Percentiles rank a stretch among this genome's conserved stretches.
phyloP scores from a whole-genome alignment of 2,797 vertebrate species.

The Tinamus major region DNA sequence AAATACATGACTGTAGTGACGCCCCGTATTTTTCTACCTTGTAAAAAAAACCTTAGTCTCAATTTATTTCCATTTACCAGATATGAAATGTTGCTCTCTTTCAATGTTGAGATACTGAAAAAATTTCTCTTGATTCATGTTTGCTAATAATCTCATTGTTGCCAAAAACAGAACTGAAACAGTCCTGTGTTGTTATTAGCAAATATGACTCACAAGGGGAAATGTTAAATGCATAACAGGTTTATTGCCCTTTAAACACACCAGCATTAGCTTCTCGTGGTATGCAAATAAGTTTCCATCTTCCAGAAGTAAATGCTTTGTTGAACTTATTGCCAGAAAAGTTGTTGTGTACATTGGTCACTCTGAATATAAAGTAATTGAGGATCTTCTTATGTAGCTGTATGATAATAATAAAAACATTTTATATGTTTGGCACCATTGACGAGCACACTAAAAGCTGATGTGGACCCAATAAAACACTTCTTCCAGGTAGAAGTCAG shows the following conservation, averaged over 20 bases:
- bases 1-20: background rate
- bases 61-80: background rate
- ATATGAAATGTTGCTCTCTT: background rate
- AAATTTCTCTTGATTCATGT: background rate
- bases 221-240: background rate
- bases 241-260: background rate
- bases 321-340: background rate
- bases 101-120: background rate
- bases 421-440: background rate
- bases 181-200: background rate
- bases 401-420: background rate
- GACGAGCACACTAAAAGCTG: constrained; percentile 1
- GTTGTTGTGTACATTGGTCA: background rate
- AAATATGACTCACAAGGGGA: constrained; percentile 13
- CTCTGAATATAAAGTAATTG: background rate
- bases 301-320: background rate
- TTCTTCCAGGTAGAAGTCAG: background rate
- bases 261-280: background rate
- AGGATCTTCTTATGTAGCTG: background rate
- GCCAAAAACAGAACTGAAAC: background rate
- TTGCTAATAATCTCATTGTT: background rate
- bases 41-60: background rate
- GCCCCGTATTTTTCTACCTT: background rate
- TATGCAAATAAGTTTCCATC: background rate
- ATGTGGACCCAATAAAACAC: background rate